Evolutionary conservation across 2,113 vertebrate genomes (phyloP), one percentile per base, ranked within the genome.

Genomic region (Psophia crepitans): DNA sequence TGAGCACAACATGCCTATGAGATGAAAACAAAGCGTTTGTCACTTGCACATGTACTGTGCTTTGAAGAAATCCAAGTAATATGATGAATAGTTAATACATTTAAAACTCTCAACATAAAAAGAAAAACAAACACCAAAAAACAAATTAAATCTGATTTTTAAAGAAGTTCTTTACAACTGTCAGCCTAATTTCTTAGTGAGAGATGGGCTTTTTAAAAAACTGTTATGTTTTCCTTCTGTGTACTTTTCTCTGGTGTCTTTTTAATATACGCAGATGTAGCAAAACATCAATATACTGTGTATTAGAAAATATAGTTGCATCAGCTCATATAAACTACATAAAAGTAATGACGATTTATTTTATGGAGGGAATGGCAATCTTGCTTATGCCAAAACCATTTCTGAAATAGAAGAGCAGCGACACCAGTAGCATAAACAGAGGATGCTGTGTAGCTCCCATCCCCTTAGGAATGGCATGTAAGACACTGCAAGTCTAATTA

Each of bases 401-500:
- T 84, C 64, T 66, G 76, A 84, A 86, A 81, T 5, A 81, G 41
- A 90, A 77, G 44, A 69, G 41, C 28, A 63, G n/a, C 0, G 1
- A 49, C 49, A 84, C 10, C 16, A 37, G 56, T 43, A 92, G 28
- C 20, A 30, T 51, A 91, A 75, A 78, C 43, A 75, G 84, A 87
- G 66, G 60, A 58, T 63, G 24, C 26, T 33, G 11, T 53, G 44
- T 61, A 86, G 51, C 12, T 74, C 43, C 39, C 20, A 63, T 37
- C 16, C 78, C 37, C 30, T 71, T 81, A 87, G 75, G 71, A 96
- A 84, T 65, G 44, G 3, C 69, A 71, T 0, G 3, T 80, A 78
- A 95, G 91, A 48, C 43, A 81, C 46, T 78, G 21, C 23, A 86
- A 89, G 32, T 64, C 89, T 96, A 96, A 94, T 95, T 97, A 89